Evolutionary conservation across 2,888 invertebrate species (phyloP).

Genomic region (Eupithecia centaureata): DNA sequence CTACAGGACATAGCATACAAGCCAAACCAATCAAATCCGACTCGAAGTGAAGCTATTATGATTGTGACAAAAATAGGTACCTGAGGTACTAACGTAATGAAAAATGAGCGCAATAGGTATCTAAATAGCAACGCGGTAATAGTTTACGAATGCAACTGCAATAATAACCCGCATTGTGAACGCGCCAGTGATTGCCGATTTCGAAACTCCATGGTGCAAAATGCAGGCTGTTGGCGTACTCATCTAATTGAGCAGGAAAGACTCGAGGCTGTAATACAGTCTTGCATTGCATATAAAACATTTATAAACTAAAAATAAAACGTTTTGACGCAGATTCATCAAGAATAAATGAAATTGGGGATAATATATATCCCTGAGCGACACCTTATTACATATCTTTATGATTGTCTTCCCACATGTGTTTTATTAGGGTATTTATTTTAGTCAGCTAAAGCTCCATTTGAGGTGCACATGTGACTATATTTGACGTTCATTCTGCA

Average conservation of each 20-base stretch:
- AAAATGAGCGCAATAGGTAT: constrained; percentile 32
- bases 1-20: neutral
- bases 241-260: constrained; percentile 13
- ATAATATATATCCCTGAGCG: neutral
- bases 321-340: neutral
- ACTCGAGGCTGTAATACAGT: neutral
- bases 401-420: neutral
- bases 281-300: neutral
- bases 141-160: constrained; percentile 63
- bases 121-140: constrained; percentile 34
- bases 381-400: neutral
- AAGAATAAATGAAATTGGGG: neutral
- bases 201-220: constrained; percentile 54
- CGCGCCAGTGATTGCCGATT: constrained; percentile 64
- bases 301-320: neutral
- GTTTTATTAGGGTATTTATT: neutral
- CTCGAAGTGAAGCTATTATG: neutral
- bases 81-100: constrained; percentile 23
- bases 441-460: neutral
- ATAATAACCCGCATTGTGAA: constrained; percentile 80
- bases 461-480: neutral
- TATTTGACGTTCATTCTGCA: neutral
- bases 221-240: constrained; percentile 37
- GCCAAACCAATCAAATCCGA: neutral
- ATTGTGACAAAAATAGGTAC: neutral